Evolutionary conservation across 2,797 vertebrate genomes (phyloP), one percentile per base, ranked within the genome.

Genomic region (Syngnathus acus): DNA sequence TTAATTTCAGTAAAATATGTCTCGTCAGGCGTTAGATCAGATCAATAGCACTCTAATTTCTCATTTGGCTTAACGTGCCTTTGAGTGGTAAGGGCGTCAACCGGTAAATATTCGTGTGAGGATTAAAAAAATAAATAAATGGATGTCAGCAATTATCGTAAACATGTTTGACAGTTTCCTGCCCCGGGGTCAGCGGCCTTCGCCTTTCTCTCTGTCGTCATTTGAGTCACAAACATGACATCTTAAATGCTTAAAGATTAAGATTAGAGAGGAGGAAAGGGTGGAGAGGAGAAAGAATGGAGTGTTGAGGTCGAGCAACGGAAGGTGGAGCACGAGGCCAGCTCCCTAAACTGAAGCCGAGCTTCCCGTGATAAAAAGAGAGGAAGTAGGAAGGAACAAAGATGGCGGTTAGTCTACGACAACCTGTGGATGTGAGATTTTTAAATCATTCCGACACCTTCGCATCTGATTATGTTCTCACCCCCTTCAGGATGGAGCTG

Each of bases 401-500:
- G 21, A 45, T 2, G 21, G 11, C 13, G 13, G 16, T 13, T 32
- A 32, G 4, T 32, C 4, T 32, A 32, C 32, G 32, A 32, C 32
- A 32, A 32, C 32, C 32, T 32, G 32, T 32, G 32, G 32, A 32
- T 32, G 4, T 32, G 32, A 32, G 32, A 32, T 32, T 62, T 19
- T 62, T 6, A 14, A 13, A 43, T 11, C 55, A 9, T 58, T 58
- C 32, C 14, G 32, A 57, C 42, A 3, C 40, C 39, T 3, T 57
- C 19, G 6, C 37, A 19, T 8, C 48, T 51, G 19, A n/a, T 51
- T n/a, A n/a, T 72, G 48, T 68, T 14, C 16, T 58, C 51, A 81
- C 78, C 68, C 65, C 74, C 78, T 77, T 59, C 86, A 98, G 96
- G 92, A 93, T 80, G 91, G 89, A 81, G 89, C 91, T 79, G 93